Percentiles rank a stretch among this genome's conserved stretches.
These are phyloP conservation scores for Allygus modestus DNA, from an alignment of 2,888 invertebrate species.

Conservation along the genomic window DNA sequence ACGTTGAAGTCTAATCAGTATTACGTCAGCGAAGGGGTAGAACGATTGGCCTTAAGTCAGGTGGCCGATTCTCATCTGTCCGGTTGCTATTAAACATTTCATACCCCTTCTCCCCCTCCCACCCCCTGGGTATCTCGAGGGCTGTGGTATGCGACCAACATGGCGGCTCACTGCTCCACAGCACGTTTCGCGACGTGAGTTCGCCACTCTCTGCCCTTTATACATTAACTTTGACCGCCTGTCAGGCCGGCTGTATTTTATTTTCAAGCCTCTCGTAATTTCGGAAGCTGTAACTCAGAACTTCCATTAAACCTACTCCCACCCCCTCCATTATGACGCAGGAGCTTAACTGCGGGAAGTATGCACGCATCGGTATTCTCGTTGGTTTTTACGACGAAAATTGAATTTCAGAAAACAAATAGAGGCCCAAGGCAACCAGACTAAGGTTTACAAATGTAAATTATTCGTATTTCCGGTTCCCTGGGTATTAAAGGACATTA, in stretches of 20 bases:
- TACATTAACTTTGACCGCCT: conserved; percentile 57
- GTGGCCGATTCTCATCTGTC: conserved; percentile 37
- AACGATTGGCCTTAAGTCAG: conserved; percentile 47
- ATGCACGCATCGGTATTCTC: conserved; percentile 52
- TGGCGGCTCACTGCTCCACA: conserved; percentile 30
- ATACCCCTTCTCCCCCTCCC: conserved; percentile 20
- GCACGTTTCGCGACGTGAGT: conserved; percentile 43
- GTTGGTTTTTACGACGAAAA: conserved; percentile 58
- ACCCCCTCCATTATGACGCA: conserved; percentile 45
- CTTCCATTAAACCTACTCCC: conserved; percentile 56
- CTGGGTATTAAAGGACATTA: conserved; percentile 55
- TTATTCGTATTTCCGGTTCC: conserved; percentile 65
- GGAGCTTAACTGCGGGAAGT: conserved; percentile 56
- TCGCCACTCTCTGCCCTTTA: conserved; percentile 42
- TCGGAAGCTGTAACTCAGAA: conserved; percentile 60
- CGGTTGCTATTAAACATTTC: conserved; percentile 33
- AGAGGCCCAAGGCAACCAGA: conserved; percentile 52
- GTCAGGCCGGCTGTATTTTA: conserved; percentile 56
- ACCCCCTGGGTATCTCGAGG: background rate
- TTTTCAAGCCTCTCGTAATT: conserved; percentile 59
- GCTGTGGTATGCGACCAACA: conserved; percentile 38
- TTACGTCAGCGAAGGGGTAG: background rate
- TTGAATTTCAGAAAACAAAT: conserved; percentile 60
- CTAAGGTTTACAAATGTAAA: conserved; percentile 62
- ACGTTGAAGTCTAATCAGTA: background rate